Base-by-base conservation (phyloP, 2,113 vertebrate species). In the Eonycteris spelaea region DNA sequence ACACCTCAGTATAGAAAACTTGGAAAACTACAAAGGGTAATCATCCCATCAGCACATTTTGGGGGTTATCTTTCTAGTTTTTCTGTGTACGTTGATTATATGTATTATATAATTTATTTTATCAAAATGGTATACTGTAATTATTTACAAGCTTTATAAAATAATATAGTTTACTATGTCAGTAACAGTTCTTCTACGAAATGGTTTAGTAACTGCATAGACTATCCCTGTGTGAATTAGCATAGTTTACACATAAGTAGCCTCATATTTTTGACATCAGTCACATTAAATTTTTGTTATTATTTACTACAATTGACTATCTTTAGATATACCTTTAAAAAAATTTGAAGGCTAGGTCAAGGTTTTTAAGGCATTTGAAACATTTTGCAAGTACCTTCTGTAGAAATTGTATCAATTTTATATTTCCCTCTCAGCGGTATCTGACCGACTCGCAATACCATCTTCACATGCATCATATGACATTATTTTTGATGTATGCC, bases 281-380 rank as follows among this genome's bases (percentile, higher is more conserved):
- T 86, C 85, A 77, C 53, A 40, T 97, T 89, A 89, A 51, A 43
- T 78, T 96, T 95, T 95, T 95, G 16, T 85, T 21, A 57, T 71
- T 73, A 90, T 70, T 33, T 77, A 26, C 24, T 70, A 22, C 15
- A 91, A 45, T 78, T 94, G 67, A 96, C 13, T 90, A 67, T 78
- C 14, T 87, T 75, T 77, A 15, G 22, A 24, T 73, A 8, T 85
- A 70, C n/a, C 3, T 93, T 88, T 88, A n/a, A n/a, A 85, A 90
- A 65, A 84, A 48, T n/a, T 43, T 68, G 53, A 68, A 68, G 21
- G 22, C 7, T 22, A 30, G 2, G 14, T 83, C 40, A 79, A 16
- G 71, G n/a, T 78, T 7, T 22, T 59, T 75, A 45, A 73, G 16
- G 35, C 28, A 55, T 45, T 68, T 90, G 57, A 85, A 88, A 71